A percentile compares a stretch with the other conserved stretches of the same genome.
Conservation (phyloP, 2,888 invertebrate species). For the Seira musarum region DNA sequence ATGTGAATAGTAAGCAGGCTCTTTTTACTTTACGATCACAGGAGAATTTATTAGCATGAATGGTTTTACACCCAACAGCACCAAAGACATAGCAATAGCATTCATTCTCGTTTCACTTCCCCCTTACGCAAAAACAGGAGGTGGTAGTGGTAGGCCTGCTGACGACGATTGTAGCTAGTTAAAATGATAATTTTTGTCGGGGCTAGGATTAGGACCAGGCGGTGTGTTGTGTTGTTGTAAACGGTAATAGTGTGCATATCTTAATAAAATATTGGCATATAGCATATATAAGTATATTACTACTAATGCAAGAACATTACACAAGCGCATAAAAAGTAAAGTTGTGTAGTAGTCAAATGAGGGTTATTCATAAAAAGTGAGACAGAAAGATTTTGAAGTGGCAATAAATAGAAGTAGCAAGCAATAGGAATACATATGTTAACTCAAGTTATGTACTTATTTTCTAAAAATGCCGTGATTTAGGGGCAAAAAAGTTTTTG, state of each 20-base stretch:
- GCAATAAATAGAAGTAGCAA: slow-evolving; percentile 41
- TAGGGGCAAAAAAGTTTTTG: slow-evolving; percentile 21
- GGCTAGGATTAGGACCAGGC: no score
- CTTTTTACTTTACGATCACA: slow-evolving; percentile 28
- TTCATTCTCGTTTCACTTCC: slow-evolving; percentile 40
- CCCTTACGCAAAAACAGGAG: slow-evolving; percentile 52
- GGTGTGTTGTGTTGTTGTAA: no score
- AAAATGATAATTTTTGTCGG: not conserved
- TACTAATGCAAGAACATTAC: not conserved
- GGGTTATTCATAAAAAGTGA: not conserved
- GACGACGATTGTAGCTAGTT: not conserved
- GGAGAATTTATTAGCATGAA: slow-evolving; percentile 48
- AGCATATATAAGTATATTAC: not conserved
- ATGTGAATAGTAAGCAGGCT: slow-evolving; percentile 8
- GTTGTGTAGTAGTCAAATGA: slow-evolving; percentile 32
- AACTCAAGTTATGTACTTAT: no score
- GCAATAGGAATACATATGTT: slow-evolving; percentile 24
- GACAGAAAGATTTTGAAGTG: not conserved
- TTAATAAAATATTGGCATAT: slow-evolving; percentile 1
- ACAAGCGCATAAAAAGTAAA: not conserved
- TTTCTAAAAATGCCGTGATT: no score
- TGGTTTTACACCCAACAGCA: slow-evolving; percentile 8
- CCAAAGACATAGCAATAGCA: no score
- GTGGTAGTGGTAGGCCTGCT: slow-evolving; percentile 4
- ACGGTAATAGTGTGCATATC: slow-evolving; percentile 22